Percentiles rank a stretch among this genome's conserved stretches.
Evolutionary conservation across 2,113 vertebrate species (phyloP).

Genomic region (Clarias gariepinus): DNA sequence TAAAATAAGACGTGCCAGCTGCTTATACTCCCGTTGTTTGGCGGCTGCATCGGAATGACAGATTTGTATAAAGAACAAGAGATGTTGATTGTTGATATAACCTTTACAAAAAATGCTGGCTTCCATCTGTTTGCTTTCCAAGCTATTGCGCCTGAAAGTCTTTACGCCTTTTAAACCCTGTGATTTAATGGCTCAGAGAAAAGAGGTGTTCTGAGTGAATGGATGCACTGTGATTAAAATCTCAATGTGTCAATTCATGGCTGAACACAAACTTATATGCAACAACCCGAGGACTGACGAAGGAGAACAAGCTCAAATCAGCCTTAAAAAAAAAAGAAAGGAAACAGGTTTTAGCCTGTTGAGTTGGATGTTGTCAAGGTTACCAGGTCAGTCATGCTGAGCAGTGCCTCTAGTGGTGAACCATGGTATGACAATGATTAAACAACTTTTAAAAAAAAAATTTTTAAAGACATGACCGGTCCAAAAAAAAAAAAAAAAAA

Average conservation of each 20-base stretch:
- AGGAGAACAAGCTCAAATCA: conserved; percentile 62
- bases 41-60: background rate
- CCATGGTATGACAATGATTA: background rate
- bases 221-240: conserved; percentile 71
- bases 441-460: background rate
- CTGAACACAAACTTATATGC: conserved; percentile 65
- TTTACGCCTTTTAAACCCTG: conserved; percentile 35
- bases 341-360: background rate
- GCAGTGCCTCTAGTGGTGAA: background rate
- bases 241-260: conserved; percentile 71
- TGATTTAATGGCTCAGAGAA: conserved; percentile 65
- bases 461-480: background rate
- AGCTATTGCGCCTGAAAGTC: conserved; percentile 27
- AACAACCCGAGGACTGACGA: conserved; percentile 45
- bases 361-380: background rate
- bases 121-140: conserved; percentile 29
- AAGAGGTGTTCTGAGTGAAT: conserved; percentile 71
- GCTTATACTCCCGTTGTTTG: background rate
- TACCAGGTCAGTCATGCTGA: background rate
- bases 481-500: no score
- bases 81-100: conserved; percentile 7
- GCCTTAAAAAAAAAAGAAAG: conserved; percentile 53
- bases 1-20: background rate
- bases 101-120: background rate
- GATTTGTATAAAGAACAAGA: background rate